Evolutionary conservation across 2,797 vertebrate species (phyloP).

Genomic region (Sorex maritimensis): DNA sequence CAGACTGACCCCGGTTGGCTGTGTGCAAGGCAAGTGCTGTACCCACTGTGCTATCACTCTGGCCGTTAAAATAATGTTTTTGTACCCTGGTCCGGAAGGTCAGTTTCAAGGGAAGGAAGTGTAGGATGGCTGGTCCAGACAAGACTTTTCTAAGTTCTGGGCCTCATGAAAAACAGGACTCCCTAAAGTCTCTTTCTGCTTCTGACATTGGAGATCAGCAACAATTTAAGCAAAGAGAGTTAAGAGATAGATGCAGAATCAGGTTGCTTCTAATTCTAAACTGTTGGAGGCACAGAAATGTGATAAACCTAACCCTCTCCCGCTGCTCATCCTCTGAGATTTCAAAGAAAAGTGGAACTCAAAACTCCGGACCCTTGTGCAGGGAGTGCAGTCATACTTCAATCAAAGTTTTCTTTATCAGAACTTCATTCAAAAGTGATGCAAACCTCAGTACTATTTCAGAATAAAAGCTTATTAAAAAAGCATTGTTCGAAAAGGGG

Average conservation of each 20-base stretch:
- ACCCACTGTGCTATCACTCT: neutral
- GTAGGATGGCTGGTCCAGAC: neutral
- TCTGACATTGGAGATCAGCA: neutral
- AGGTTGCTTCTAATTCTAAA: slow-evolving; percentile 37
- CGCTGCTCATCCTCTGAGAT: neutral
- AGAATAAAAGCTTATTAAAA: slow-evolving; percentile 49
- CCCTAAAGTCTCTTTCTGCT: neutral
- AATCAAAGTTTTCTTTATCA: slow-evolving; percentile 36
- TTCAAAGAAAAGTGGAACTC: slow-evolving; percentile 17
- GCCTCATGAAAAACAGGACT: neutral
- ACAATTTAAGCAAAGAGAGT: slow-evolving; percentile 6
- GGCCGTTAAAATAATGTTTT: neutral
- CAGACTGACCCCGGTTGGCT: too few relatives aligned
- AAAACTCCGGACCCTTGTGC: slow-evolving; percentile 46
- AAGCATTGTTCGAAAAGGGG: too few relatives aligned
- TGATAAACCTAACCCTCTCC: neutral
- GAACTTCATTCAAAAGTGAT: neutral
- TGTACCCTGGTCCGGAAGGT: neutral
- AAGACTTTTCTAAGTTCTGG: too few relatives aligned
- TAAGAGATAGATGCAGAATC: neutral
- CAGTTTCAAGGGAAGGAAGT: neutral
- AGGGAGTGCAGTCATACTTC: neutral
- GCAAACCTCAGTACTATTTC: slow-evolving; percentile 44
- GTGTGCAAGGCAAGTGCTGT: too few relatives aligned
- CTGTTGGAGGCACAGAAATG: neutral